Evolutionary conservation across 2,888 invertebrate species (phyloP).

Genomic region (Ernsta delagoae): DNA sequence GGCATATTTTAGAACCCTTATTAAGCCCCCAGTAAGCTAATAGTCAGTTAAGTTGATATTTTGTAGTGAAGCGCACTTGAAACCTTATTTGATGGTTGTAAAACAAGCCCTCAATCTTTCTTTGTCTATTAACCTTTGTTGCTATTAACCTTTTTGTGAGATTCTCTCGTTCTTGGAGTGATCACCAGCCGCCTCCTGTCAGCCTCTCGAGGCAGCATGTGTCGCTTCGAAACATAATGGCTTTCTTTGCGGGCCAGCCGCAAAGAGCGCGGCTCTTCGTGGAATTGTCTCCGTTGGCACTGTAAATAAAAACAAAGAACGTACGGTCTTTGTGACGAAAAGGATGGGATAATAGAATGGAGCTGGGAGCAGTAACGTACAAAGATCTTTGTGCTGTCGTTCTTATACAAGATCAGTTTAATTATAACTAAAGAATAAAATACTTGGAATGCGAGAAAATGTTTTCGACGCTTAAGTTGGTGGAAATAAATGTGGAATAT

Average conservation of each 20-base stretch:
- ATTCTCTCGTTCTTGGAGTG: slow-evolving; percentile 55
- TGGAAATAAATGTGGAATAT: background rate
- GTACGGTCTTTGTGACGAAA: background rate
- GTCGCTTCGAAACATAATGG: slow-evolving; percentile 65
- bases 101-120: background rate
- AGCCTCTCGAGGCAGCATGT: slow-evolving; percentile 59
- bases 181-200: slow-evolving; percentile 56
- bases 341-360: slow-evolving; percentile 5
- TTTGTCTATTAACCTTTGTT: too few species aligned
- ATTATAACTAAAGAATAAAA: background rate
- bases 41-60: too few species aligned
- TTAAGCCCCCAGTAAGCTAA: too few species aligned
- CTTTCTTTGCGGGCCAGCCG: slow-evolving; percentile 49
- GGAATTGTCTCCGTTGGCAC: slow-evolving; percentile 54
- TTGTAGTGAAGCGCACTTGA: too few species aligned
- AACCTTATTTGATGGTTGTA: too few species aligned
- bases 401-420: slow-evolving; percentile 1
- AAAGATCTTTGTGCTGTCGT: background rate
- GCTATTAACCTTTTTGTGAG: slow-evolving; percentile 60
- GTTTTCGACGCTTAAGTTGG: background rate
- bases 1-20: too few species aligned
- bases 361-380: background rate
- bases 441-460: background rate
- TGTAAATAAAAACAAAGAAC: slow-evolving; percentile 40
- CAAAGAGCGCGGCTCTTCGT: slow-evolving; percentile 42